Evolutionary conservation across 2,113 vertebrate species (phyloP).

Genomic region (Lonchura striata): DNA sequence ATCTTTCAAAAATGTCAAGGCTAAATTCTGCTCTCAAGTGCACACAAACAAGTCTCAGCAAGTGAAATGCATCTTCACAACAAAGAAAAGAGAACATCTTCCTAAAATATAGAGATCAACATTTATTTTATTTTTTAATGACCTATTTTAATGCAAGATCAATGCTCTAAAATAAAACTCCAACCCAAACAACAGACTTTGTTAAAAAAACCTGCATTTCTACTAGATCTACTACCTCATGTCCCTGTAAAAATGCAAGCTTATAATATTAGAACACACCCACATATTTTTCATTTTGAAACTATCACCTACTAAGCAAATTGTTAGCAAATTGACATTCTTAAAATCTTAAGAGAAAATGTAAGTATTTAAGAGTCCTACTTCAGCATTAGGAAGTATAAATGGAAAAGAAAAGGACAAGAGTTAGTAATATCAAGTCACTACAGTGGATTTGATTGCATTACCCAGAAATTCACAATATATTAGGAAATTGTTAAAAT

Average conservation of each 20-base stretch:
- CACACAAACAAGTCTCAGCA: not conserved
- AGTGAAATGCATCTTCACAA: not conserved
- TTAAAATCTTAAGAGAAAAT: conserved; percentile 31
- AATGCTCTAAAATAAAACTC: not conserved
- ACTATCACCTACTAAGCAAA: not conserved
- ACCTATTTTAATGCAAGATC: not conserved
- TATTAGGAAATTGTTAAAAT: conserved; percentile 59
- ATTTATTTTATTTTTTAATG: not conserved
- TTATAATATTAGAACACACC: not conserved
- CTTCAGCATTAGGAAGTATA: conserved; percentile 21
- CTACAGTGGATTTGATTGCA: conserved; percentile 37
- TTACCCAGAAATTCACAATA: conserved; percentile 11
- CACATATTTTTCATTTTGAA: conserved; percentile 11
- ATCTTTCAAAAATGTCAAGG: conserved; percentile 15
- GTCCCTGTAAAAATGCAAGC: not conserved
- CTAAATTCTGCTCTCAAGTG: not conserved
- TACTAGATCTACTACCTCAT: not conserved
- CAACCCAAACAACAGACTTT: not conserved
- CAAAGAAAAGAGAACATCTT: not conserved
- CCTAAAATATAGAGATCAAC: not conserved
- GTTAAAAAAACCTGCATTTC: not conserved
- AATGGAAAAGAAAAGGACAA: conserved; percentile 7
- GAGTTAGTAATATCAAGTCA: conserved; percentile 49
- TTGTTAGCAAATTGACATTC: conserved; percentile 45
- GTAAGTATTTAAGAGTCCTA: conserved; percentile 19